Evolutionary conservation across 2,113 vertebrate genomes (phyloP), one percentile per base, ranked within the genome.

Genomic region (Gopherus flavomarginatus): DNA sequence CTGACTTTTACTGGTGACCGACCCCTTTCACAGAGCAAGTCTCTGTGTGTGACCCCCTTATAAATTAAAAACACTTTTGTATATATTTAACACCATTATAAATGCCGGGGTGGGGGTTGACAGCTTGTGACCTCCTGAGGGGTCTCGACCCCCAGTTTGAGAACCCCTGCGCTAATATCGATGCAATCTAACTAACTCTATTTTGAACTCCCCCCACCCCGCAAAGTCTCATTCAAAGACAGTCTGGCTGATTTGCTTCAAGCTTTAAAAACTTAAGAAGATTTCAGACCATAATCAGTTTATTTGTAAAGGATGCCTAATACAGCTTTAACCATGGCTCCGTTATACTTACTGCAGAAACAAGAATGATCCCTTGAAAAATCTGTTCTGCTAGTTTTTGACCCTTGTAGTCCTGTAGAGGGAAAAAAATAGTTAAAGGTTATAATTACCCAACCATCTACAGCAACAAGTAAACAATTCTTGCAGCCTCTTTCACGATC

Each of bases 351-450:
- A 99, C 99, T 91, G 99, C 99, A 96, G 99, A 99, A 92, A 99
- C 98, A 62, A 99, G 98, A 93, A 99, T 99, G 93, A 99, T 99
- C 75, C 99, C 99, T 96, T 99, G 99, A 97, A 99, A 99, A 97
- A 99, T 99, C 98, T 99, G 99, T 97, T 99, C 99, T 22, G 99
- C 99, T 96, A 99, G 94, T 92, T 99, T 99, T 97, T 99, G 99
- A 89, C 99, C 99, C 97, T 99, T 99, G 93, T 99, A 99, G 96
- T 99, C 99, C 99, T 99, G 49, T 93, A 21, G 53, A 49, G 50
- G 81, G 35, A 87, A 88, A 96, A 82, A 95, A 8, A 52, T 75
- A 44, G 77, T 83, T 44, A 44, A 50, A 42, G 24, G 38, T 38
- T 42, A 57, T 14, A 53, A 50, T 21, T 16, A 80, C 11, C 59